Percentiles rank a stretch among this genome's conserved stretches.
Conservation (phyloP, 2,888 invertebrate genomes). For the Limnephilus marmoratus region DNA sequence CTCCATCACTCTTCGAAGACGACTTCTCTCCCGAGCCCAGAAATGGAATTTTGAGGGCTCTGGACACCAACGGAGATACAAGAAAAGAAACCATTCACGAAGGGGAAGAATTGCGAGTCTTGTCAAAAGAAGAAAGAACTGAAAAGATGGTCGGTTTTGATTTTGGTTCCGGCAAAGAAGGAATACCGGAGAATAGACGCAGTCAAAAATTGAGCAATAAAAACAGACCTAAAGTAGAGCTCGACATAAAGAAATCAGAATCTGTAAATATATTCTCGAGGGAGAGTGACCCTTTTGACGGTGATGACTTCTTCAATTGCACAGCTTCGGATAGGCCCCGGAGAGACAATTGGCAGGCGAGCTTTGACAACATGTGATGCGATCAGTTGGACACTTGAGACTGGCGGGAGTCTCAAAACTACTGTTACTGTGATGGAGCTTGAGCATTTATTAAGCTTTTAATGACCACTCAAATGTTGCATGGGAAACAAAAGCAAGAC, state of each 20-base stretch:
- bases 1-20: conserved; percentile 79
- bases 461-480: conserved; percentile 57
- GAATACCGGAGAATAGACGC: conserved; percentile 62
- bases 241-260: conserved; percentile 90
- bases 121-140: conserved; percentile 57
- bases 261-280: conserved; percentile 93
- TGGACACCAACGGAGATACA: conserved; percentile 70
- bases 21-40: conserved; percentile 79
- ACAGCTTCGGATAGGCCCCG: conserved; percentile 75
- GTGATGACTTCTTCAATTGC: conserved; percentile 89
- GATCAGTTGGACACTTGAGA: conserved; percentile 33
- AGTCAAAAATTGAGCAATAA: conserved; percentile 72
- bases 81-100: conserved; percentile 76
- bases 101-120: conserved; percentile 70
- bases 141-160: conserved; percentile 65
- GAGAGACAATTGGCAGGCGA: conserved; percentile 76
- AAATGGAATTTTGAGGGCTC: conserved; percentile 73
- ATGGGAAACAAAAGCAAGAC: conserved; percentile 19
- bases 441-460: conserved; percentile 60
- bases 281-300: conserved; percentile 92
- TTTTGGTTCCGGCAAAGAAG: conserved; percentile 61
- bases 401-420: conserved; percentile 36
- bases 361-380: conserved; percentile 73
- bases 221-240: conserved; percentile 74
- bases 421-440: conserved; percentile 62